Evolutionary conservation across 1,140 invertebrate genomes (phyloP), one percentile per base, ranked within the genome.

Genomic region (Argopecten irradians): DNA sequence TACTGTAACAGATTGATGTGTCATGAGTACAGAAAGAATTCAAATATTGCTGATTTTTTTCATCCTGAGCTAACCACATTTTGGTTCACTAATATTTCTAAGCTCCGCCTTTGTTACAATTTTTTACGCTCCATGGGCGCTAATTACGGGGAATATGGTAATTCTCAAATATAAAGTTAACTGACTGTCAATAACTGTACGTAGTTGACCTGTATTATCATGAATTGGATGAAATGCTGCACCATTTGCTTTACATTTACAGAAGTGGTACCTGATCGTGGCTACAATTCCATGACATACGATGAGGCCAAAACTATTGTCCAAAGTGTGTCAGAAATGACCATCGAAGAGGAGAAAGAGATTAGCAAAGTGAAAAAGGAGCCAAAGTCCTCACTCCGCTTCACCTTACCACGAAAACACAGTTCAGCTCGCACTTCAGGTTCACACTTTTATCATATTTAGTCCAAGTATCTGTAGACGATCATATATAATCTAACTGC

Each of bases 251-350:
- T n/a, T n/a, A n/a, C n/a, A 84, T 33, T 90, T 91, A 83, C 88
- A 95, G 95, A 95, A 87, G 95, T 94, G 19, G 93, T 95, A 41
- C 95, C 96, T 39, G 96, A 96, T 90, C 93, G 95, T 55, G 96
- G 96, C 28, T 96, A 96, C 90, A 95, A 95, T 89, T 96, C 96
- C 3, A 95, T 96, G 95, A 96, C 95, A 28, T 95, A 95, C 85
- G 95, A 96, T 84, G 95, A 96, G 84, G 91, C 93, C 0, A 93
- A 94, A 83, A 87, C 89, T 13, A 89, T 88, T 32, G 89, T 19
- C 0, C 83, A 87, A 90, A 88, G 84, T 34, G 83, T 88, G 22
- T 82, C 86, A 11, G 88, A 87, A 82, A 34, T 41, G 33, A 84
- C 33, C 22, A 19, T 35, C 13, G 36, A 88, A 35, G 86, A 90